A percentile compares a stretch with the other conserved stretches of the same genome.
Conservation (phyloP, 2,888 invertebrate genomes). For the Euzophera pinguis region DNA sequence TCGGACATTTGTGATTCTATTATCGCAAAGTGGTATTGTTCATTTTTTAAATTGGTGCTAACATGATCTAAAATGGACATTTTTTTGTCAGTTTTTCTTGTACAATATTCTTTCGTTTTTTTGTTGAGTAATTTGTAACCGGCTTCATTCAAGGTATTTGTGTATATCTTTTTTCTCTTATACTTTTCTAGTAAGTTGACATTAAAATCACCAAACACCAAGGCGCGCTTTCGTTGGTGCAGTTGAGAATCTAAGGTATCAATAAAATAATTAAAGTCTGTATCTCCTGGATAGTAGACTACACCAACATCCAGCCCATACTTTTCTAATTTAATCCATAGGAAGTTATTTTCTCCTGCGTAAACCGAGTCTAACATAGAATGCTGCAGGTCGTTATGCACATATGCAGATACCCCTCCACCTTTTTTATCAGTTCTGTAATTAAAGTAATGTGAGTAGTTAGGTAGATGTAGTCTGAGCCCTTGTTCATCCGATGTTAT, state of each 20-base stretch:
- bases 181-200: background rate
- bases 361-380: constrained; percentile 11
- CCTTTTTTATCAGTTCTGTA: constrained; percentile 8
- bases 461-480: background rate
- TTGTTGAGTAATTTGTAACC: constrained; percentile 7
- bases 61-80: constrained; percentile 5
- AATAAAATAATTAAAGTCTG: constrained; percentile 2
- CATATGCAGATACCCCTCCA: constrained; percentile 13
- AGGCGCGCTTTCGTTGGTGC: background rate
- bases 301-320: constrained; percentile 15
- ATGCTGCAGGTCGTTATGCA: constrained; percentile 19
- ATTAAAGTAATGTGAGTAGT: constrained; percentile 20
- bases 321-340: constrained; percentile 18
- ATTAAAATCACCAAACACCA: background rate
- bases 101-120: background rate
- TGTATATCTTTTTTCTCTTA: background rate
- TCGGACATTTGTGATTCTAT: no score
- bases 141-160: constrained; percentile 1
- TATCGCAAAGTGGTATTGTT: background rate
- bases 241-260: background rate
- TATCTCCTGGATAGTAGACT: constrained; percentile 19
- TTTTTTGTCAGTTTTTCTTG: background rate
- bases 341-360: constrained; percentile 15
- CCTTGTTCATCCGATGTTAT: no score
- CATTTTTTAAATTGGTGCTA: background rate